phyloP scores from a whole-genome alignment of 2,888 invertebrate genomes.

The Exephanes ischioxanthus region DNA sequence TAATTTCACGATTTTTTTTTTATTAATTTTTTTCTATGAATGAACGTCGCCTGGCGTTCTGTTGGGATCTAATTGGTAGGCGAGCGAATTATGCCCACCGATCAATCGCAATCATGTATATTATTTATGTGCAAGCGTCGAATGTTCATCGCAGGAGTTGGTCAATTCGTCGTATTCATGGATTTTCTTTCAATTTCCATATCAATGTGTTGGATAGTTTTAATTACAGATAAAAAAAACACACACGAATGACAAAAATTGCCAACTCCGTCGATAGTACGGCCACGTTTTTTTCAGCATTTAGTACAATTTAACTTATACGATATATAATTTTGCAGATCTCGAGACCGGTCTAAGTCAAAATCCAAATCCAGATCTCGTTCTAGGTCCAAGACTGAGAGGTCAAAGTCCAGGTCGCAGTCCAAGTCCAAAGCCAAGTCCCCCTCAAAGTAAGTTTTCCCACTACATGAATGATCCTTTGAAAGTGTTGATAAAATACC shows the following conservation, averaged over 20 bases:
- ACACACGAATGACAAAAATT: background rate
- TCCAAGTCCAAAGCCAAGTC: conserved; percentile 86
- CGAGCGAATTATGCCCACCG: background rate
- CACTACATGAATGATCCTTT: background rate
- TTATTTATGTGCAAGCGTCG: background rate
- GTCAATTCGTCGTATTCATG: background rate
- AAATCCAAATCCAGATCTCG: conserved; percentile 88
- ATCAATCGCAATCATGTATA: background rate
- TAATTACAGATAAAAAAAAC: background rate
- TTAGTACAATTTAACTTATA: conserved; percentile 36
- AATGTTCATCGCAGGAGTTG: conserved; percentile 14
- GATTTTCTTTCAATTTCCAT: background rate
- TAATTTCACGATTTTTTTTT: conserved; percentile 25
- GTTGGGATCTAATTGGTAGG: conserved; percentile 75
- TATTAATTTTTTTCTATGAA: conserved; percentile 1
- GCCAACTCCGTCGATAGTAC: background rate
- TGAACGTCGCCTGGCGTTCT: conserved; percentile 73
- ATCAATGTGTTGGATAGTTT: background rate
- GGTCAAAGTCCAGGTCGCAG: conserved; percentile 86
- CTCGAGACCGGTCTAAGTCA: conserved; percentile 88
- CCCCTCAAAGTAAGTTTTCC: conserved; percentile 85
- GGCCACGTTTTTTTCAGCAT: conserved; percentile 64
- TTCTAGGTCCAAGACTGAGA: conserved; percentile 87
- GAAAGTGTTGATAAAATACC: background rate
- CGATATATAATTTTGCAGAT: conserved; percentile 85